These are phyloP conservation scores for Peromyscus leucopus DNA, from an alignment of 2,113 vertebrate species.

Conservation along the genomic window DNA sequence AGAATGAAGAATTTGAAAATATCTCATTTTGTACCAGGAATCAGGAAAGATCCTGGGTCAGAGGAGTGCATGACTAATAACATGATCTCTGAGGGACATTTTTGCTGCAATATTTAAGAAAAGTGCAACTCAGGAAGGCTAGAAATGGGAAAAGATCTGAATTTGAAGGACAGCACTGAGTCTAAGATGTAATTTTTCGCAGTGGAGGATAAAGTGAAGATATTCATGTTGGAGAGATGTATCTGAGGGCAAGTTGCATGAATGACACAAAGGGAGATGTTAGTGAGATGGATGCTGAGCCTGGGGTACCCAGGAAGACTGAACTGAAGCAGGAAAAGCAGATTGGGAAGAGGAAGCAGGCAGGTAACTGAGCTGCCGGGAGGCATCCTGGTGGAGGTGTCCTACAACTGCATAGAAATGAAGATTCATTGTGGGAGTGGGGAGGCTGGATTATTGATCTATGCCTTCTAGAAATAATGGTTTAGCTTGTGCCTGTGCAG, in stretches of 20 bases:
- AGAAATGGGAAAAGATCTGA: background rate
- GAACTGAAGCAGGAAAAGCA: background rate
- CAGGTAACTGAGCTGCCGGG: background rate
- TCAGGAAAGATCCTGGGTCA: background rate
- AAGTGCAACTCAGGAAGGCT: background rate
- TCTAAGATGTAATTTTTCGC: background rate
- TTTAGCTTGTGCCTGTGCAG: background rate
- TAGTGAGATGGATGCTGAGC: background rate
- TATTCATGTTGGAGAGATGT: background rate
- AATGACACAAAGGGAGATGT: background rate
- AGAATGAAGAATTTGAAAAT: background rate
- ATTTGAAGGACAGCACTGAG: constrained; percentile 21
- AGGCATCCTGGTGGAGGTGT: background rate
- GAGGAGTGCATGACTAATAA: background rate
- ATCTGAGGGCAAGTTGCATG: background rate
- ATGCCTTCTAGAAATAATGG: background rate
- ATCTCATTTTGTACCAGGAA: background rate
- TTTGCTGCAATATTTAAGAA: constrained; percentile 42
- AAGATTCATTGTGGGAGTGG: background rate
- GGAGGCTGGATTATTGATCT: background rate
- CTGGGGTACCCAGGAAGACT: background rate
- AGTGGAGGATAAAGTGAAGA: constrained; percentile 24
- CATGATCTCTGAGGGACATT: background rate
- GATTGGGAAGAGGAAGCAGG: background rate
- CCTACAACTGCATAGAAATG: background rate